Evolutionary conservation across 2,113 vertebrate genomes (phyloP), one percentile per base, ranked within the genome.

Genomic region (Sylvia atricapilla): DNA sequence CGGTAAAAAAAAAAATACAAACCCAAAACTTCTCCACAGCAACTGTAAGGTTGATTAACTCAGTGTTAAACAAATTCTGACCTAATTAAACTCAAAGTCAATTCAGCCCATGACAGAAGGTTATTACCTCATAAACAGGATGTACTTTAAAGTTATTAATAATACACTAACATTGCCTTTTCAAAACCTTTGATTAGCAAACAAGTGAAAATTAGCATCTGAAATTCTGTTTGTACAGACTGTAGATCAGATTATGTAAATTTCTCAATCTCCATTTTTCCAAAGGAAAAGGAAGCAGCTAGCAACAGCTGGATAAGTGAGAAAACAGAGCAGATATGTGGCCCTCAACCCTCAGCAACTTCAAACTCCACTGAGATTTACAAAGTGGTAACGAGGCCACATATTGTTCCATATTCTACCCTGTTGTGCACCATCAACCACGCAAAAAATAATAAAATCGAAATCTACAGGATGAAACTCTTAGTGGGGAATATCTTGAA

Each of bases 71-170:
- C 84, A 93, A 94, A 93, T 93, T 93, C 76, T 92, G 60, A 94
- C 77, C 80, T 92, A 92, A 94, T 97, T 96, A 97, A 97, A 81
- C 79, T 84, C 86, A 90, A 96, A 97, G 84, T 84, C 87, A 96
- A 87, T 87, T 97, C 91, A 92, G 56, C 30, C 91, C 86, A 94
- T n/a, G 58, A 94, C 84, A 95, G 94, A 96, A 96, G 94, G 80
- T 96, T 95, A 89, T 94, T 94, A 94, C 94, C 89, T 95, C 80
- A 96, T 94, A 97, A 97, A 97, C 93, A 97, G 95, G 96, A 96
- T 94, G 94, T 97, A 96, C 91, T 96, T 95, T 94, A 95, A 94
- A 96, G 87, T 95, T 96, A 96, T 92, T 97, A 97, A 84, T 94
- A 95, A 94, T 91, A 97, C 84, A 97, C 89, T 94, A 96, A 94